Base-by-base conservation (phyloP, 2,113 vertebrate genomes). In the Petroica traversi region DNA sequence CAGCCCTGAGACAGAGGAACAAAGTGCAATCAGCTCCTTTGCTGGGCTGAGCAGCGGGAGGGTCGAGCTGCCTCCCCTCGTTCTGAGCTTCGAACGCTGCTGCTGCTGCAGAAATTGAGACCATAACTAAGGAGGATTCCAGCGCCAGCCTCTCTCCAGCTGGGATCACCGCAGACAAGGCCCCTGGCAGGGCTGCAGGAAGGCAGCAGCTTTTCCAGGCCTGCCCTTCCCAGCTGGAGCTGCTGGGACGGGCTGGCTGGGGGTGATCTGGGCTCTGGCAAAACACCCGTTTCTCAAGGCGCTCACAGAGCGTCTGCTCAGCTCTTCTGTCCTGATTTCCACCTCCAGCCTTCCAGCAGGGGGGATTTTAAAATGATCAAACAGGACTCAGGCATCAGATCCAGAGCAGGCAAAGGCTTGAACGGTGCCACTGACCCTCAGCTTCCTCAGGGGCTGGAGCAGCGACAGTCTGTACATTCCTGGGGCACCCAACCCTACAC, bases 1-100 rank as follows among this genome's bases (percentile, higher is more conserved):
- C 34, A 87, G 89, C 88, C 82, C 89, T 36, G 48, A 92, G 89
- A 95, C 57, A 92, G 38, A 77, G 78, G 77, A 82, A 67, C 55
- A 61, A 52, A 92, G 76, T 12, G 45, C 55, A 95, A 58, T 29
- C n/a, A 62, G 92, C 52, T 28, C 31, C 1, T 0, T 29, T 69
- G 57, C 12, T 29, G 46, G 73, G 55, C 46, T 31, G 91, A 67
- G 77, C 92, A 90, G 62, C 3, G 22, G 85, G 72, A 92, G 87
- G 59, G 84, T 75, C 0, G 5, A 19, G 81, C 22, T 6, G 29
- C 62, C 78, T 76, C 9, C 23, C 69, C 81, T 66, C 76, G 51
- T 45, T 67, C 73, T 33, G 52, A 90, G 72, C 85, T 86, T 91
- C 88, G 67, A 78, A 86, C 71, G 78, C 71, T 16, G 81, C 68